Evolutionary conservation across 2,113 vertebrate species (phyloP).

Genomic region (Kryptolebias marmoratus): DNA sequence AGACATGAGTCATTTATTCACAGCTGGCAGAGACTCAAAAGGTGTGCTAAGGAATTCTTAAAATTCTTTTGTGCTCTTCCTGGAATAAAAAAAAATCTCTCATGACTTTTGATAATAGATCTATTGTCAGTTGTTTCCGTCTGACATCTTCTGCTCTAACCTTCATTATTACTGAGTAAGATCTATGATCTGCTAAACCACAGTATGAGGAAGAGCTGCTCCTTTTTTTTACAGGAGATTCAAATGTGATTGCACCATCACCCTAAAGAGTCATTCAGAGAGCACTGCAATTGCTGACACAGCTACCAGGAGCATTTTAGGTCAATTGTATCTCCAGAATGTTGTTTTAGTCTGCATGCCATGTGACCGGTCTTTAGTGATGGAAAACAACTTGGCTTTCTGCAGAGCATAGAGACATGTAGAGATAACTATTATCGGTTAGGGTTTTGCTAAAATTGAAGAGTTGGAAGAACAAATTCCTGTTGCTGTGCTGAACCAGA

Average conservation of each 20-base stretch:
- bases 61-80: background rate
- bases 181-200: no score
- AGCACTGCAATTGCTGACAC: background rate
- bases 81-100: background rate
- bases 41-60: background rate
- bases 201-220: background rate
- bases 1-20: background rate
- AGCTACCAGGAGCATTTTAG: background rate
- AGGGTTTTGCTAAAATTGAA: background rate
- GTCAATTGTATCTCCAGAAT: background rate
- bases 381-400: background rate
- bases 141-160: no score
- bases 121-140: background rate
- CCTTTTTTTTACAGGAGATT: background rate
- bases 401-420: background rate
- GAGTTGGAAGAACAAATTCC: background rate
- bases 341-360: background rate
- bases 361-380: background rate
- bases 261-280: no score
- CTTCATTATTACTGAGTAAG: background rate
- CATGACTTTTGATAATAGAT: background rate
- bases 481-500: background rate
- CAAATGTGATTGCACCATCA: background rate
- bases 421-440: background rate
- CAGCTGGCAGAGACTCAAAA: background rate